Percentiles rank a stretch among this genome's conserved stretches.
These are phyloP conservation scores for Drosophila guanche DNA, from an alignment of 1,140 invertebrate genomes.

Conservation along the genomic window DNA sequence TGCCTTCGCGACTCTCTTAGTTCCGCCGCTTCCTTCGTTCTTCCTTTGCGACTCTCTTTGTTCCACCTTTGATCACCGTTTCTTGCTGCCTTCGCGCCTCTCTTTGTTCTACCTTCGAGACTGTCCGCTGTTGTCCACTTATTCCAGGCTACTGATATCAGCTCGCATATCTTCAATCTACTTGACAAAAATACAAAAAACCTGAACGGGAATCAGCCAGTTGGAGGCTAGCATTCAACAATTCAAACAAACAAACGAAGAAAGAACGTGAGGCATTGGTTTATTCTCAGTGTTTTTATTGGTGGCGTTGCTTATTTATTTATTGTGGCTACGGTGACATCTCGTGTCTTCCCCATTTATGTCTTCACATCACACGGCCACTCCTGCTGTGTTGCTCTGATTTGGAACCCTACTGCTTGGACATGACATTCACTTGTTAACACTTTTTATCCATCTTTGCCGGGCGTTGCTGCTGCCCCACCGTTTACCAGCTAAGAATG, in stretches of 20 bases:
- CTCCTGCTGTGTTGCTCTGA: slow-evolving; percentile 13
- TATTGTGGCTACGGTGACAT: slow-evolving; percentile 64
- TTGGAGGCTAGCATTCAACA: too few species aligned
- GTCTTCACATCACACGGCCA: background rate
- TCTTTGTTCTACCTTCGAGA: background rate
- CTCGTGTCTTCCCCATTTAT: slow-evolving; percentile 37
- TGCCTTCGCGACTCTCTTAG: too few species aligned
- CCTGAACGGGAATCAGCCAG: slow-evolving; percentile 21
- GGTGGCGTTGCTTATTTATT: slow-evolving; percentile 71
- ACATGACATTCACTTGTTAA: slow-evolving; percentile 75
- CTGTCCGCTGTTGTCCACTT: slow-evolving; percentile 41
- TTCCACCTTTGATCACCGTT: too few species aligned
- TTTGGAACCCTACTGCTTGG: slow-evolving; percentile 41
- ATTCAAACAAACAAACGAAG: slow-evolving; percentile 46
- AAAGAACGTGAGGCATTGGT: slow-evolving; percentile 34
- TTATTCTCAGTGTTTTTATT: slow-evolving; percentile 19
- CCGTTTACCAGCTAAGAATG: slow-evolving; percentile 32
- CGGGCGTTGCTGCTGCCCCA: background rate
- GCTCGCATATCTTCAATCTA: slow-evolving; percentile 51
- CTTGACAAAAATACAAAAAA: slow-evolving; percentile 53
- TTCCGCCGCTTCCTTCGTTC: too few species aligned
- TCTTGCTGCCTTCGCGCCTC: too few species aligned
- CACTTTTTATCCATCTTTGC: slow-evolving; percentile 61
- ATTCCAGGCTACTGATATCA: slow-evolving; percentile 48
- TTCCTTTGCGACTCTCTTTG: too few species aligned